These are phyloP conservation scores for Progne subis DNA, from an alignment of 2,113 vertebrate species.

Conservation along the genomic window DNA sequence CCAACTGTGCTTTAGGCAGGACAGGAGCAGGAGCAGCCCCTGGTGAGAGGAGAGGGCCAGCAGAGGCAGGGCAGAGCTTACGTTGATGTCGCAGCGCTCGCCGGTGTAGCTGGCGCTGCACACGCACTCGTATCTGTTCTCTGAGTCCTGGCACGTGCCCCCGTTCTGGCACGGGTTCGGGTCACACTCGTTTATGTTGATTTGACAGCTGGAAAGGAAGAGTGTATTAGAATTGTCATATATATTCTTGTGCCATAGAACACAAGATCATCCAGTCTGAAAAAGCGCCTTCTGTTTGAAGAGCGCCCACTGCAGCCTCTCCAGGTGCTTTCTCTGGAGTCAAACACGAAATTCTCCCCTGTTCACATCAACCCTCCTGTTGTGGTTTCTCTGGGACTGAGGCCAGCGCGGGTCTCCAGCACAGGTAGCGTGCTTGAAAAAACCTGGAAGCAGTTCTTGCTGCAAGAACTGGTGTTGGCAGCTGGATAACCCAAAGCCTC, in stretches of 20 bases:
- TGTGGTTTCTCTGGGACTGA: neutral
- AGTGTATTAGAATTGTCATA: neutral
- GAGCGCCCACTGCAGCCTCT: neutral
- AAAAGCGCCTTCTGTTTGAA: neutral
- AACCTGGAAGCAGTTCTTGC: fast-evolving
- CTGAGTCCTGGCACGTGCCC: conserved; percentile 83
- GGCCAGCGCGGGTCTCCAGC: neutral
- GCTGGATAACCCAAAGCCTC: neutral
- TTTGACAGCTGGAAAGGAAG: conserved; percentile 82
- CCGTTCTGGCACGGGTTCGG: conserved; percentile 90
- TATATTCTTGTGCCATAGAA: neutral
- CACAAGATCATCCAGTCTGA: neutral
- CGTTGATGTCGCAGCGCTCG: conserved; percentile 82
- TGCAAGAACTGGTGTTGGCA: neutral
- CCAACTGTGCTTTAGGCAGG: fast-evolving
- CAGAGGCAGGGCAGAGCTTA: conserved; percentile 70
- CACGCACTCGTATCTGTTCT: conserved; percentile 84
- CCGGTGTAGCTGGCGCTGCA: conserved; percentile 86
- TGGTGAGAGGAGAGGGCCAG: neutral
- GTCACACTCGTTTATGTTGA: conserved; percentile 83
- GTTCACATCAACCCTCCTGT: neutral
- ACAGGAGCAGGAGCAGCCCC: neutral
- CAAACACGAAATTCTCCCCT: neutral
- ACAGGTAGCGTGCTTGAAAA: neutral
- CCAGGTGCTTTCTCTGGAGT: neutral